These are phyloP conservation scores for Pelecanoides urinatrix DNA, from an alignment of 2,113 vertebrate genomes.

Conservation along the genomic window DNA sequence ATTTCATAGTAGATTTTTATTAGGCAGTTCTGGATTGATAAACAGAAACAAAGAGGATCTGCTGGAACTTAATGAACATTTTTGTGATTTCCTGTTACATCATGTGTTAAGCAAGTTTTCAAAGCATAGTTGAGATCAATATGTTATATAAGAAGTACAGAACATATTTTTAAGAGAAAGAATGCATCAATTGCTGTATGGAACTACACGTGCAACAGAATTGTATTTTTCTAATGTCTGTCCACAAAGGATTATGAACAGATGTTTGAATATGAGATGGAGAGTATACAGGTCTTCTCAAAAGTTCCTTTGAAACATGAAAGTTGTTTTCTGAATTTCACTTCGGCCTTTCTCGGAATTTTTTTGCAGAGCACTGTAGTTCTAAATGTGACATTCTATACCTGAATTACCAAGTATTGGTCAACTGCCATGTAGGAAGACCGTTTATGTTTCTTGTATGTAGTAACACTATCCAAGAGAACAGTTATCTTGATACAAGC, in stretches of 20 bases:
- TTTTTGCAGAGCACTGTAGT: not conserved
- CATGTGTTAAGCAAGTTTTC: not conserved
- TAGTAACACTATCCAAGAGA: not conserved
- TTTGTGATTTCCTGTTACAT: not conserved
- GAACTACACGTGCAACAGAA: not conserved
- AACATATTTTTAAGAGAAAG: not conserved
- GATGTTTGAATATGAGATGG: not conserved
- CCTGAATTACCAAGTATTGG: not conserved
- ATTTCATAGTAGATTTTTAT: not conserved
- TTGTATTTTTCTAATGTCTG: not conserved
- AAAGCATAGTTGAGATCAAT: not conserved
- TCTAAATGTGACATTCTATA: not conserved
- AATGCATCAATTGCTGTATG: not conserved
- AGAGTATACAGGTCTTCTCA: not conserved
- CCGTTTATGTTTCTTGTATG: not conserved
- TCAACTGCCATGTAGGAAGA: not conserved
- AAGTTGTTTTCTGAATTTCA: not conserved
- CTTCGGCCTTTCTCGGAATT: not conserved
- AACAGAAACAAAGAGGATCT: not conserved
- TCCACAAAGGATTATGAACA: not conserved
- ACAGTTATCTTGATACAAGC: not conserved
- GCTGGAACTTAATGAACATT: not conserved
- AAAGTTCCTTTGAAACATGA: not conserved
- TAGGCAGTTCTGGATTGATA: not conserved
- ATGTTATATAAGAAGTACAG: not conserved